These are phyloP conservation scores for Teinopalpus imperialis DNA, from an alignment of 2,888 invertebrate genomes.

Conservation along the genomic window DNA sequence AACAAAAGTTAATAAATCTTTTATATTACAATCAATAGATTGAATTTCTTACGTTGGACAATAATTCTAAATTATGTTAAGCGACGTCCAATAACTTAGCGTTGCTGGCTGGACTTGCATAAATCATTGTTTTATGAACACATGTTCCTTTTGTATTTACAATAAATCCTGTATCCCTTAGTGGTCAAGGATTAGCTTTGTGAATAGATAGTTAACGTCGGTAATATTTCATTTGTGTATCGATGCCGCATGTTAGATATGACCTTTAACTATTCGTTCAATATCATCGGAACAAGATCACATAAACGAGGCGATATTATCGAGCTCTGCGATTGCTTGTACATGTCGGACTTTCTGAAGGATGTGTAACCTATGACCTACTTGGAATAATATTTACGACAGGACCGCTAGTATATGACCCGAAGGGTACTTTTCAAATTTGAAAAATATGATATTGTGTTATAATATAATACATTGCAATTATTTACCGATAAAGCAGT, in stretches of 20 bases:
- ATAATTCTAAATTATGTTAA: constrained; percentile 18
- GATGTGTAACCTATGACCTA: constrained; percentile 25
- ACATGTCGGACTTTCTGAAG: constrained; percentile 22
- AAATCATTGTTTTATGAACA: constrained; percentile 22
- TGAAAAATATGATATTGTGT: too few relatives aligned
- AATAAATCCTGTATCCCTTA: constrained; percentile 22
- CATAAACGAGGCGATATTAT: constrained; percentile 53
- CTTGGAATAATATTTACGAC: constrained; percentile 22
- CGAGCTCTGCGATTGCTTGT: constrained; percentile 41
- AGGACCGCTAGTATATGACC: background rate
- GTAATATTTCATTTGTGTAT: constrained; percentile 65
- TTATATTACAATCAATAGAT: constrained; percentile 9
- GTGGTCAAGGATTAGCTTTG: constrained; percentile 38
- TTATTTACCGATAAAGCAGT: too few relatives aligned
- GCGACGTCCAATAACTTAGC: constrained; percentile 13
- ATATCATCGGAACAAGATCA: constrained; percentile 60
- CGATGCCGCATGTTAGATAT: constrained; percentile 60
- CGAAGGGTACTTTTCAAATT: too few relatives aligned
- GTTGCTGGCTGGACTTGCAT: background rate
- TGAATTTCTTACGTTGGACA: constrained; percentile 5
- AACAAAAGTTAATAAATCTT: constrained; percentile 8
- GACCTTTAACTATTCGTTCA: constrained; percentile 61
- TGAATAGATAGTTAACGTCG: constrained; percentile 48
- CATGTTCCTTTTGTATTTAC: constrained; percentile 22
- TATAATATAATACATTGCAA: too few relatives aligned